Base-by-base conservation (phyloP, 2,797 vertebrate genomes). In the Enteromius viviparus region DNA sequence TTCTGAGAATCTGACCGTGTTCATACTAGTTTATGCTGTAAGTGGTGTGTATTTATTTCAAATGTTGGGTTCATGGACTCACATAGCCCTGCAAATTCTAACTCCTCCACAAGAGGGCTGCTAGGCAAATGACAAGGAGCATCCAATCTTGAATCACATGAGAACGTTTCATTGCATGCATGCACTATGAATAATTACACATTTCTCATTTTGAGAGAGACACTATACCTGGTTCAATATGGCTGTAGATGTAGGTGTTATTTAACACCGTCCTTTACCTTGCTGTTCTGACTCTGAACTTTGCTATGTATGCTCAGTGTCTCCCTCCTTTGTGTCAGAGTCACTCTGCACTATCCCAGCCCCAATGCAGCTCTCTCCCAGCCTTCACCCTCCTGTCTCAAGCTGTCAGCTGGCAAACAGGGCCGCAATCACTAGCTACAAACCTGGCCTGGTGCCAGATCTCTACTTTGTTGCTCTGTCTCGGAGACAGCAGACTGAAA, bases 381-480 rank as follows among this genome's bases (percentile, higher is more conserved):
- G 88, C 88, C 90, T 15, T 76, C 82, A 79, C 53, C 70, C 88
- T 89, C 88, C 87, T 58, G 84, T 89, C 89, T 90, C 90, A 88
- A 90, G 89, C 91, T 91, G 91, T 91, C 89, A 91, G 89, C 89
- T 90, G 89, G 90, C 89, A 90, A 90, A 89, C 72, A 78, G 80
- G 68, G 88, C 49, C 40, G 80, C 84, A 86, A 87, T 88, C 72
- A 29, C 86, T 87, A 89, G 87, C 81, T 86, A 89, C 88, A 89
- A 86, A 84, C 82, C 87, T 93, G 92, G 92, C 87, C 58, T 40
- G 1, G 51, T 82, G 86, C 91, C 93, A 92, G 85, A 34, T 53
- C 78, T 81, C 6, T 65, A 68, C 87, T 84, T 85, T 84, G 85
- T 81, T 86, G 81, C 68, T 85, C 81, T 55, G 8, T 76, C 75